Base-by-base conservation (phyloP, 2,888 invertebrate genomes). In the Amaurobius ferox region DNA sequence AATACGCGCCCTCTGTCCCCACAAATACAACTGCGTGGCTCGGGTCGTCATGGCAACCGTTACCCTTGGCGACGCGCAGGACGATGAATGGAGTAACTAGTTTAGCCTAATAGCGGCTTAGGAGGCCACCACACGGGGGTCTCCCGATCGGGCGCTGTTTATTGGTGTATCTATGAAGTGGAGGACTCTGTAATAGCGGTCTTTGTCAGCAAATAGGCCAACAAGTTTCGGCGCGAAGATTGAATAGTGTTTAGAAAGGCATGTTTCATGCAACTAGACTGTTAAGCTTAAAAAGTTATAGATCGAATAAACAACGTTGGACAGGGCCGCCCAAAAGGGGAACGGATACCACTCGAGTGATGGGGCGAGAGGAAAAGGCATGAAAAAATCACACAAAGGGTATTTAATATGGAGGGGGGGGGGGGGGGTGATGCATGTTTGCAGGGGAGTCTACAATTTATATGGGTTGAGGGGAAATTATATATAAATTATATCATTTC, bases 1-100 rank as follows among this genome's bases (percentile, higher is more conserved):
- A 2, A n/a, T 5, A 55, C 35, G 35, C 19, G n/a, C 73, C 67
- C 74, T 30, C 64, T n/a, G n/a, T n/a, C 35, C 28, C 67, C 39
- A 16, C 61, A 3, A 62, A 79, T 85, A 85, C 77, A 67, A 85
- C 83, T 85, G 83, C 77, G 77, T 77, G 83, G 62, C 83, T 55
- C 23, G 26, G 32, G 85, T 86, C 62, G 44, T 79, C 61, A 61
- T 81, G 81, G 40, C 64, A 32, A 76, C 81, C 35, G 81, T 74
- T 70, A 28, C 74, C 48, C 70, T 35, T 76, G 32, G 81, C 68
- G 73, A 81, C 80, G 67, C 29, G 48, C 68, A 61, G 79, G 85
- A 86, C 85, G 85, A 86, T 86, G 85, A 86, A 86, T 86, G 85
- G 62, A 86, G 85, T 86, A 73, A 73, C 79, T 86, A 79, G 78